Evolutionary conservation across 30 jellyfish, hydroid and myxozoan genomes (phyloP).

Genomic region (Aurelia sp.): DNA sequence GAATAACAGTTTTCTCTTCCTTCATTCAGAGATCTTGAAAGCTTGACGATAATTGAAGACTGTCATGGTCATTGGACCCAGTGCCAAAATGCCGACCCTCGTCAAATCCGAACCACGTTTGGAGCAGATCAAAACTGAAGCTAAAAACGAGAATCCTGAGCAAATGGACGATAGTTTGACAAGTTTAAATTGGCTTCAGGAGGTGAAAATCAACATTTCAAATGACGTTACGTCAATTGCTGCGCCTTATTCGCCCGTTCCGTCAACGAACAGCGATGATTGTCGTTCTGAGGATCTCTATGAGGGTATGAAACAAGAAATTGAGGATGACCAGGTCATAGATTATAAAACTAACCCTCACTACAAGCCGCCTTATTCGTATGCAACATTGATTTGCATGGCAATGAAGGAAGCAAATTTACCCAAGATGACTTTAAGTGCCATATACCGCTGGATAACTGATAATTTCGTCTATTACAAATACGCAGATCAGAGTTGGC

Average conservation of each 20-base stretch:
- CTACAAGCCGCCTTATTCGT: constrained; percentile 98
- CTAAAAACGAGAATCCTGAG: constrained; percentile 12
- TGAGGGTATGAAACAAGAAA: constrained; percentile 68
- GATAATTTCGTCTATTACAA: constrained; percentile 95
- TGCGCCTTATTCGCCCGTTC: constrained; percentile 97
- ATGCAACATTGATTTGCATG: constrained; percentile 97
- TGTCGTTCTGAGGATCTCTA: constrained; percentile 57
- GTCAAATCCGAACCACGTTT: constrained; percentile 12
- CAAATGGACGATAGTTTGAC: constrained; percentile 95
- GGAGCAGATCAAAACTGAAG: constrained; percentile 42
- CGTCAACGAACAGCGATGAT: constrained; percentile 94
- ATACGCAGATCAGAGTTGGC: constrained; percentile 99
- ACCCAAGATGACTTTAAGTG: constrained; percentile 95
- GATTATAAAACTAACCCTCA: constrained; percentile 94
- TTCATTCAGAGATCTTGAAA: no score
- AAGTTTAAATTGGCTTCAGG: constrained; percentile 96
- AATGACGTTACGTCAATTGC: constrained; percentile 75
- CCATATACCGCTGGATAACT: constrained; percentile 97
- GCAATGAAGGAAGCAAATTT: constrained; percentile 95
- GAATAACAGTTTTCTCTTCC: not conserved
- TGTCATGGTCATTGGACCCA: not conserved
- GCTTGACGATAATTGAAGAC: no score
- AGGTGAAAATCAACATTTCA: constrained; percentile 77
- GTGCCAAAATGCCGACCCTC: constrained; percentile 33
- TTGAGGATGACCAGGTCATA: constrained; percentile 59